phyloP scores from a whole-genome alignment of 2,113 vertebrate species.

The Sula dactylatra region DNA sequence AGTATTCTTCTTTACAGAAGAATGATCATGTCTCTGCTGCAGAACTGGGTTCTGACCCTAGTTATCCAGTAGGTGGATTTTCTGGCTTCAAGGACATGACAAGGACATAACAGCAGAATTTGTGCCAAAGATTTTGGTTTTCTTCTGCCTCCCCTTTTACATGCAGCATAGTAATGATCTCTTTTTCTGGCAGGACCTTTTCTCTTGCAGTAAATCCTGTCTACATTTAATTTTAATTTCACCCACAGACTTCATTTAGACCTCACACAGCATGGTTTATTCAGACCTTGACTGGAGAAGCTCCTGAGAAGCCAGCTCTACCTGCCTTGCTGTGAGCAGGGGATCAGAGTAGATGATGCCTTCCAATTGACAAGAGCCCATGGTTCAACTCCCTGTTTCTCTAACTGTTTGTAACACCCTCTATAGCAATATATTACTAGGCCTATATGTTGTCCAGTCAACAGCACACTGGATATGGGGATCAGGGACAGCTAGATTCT shows the following conservation, averaged over 20 bases:
- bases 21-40: not conserved
- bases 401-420: not conserved
- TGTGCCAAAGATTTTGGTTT: not conserved
- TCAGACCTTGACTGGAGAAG: not conserved
- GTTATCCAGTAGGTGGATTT: not conserved
- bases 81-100: not conserved
- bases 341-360: not conserved
- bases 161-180: fast-evolving
- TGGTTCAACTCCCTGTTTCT: not conserved
- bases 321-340: not conserved
- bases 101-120: not conserved
- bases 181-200: not conserved
- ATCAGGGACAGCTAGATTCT: not conserved
- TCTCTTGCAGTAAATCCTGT: not conserved
- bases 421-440: not conserved
- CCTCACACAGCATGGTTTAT: not conserved
- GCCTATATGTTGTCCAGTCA: not conserved
- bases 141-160: not conserved
- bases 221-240: not conserved
- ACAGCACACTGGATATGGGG: not conserved
- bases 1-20: not conserved
- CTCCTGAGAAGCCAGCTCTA: not conserved
- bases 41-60: not conserved
- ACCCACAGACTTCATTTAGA: not conserved
- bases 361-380: not conserved